These are phyloP conservation scores for Panulirus ornatus DNA, from an alignment of 1,140 invertebrate genomes.

Conservation along the genomic window DNA sequence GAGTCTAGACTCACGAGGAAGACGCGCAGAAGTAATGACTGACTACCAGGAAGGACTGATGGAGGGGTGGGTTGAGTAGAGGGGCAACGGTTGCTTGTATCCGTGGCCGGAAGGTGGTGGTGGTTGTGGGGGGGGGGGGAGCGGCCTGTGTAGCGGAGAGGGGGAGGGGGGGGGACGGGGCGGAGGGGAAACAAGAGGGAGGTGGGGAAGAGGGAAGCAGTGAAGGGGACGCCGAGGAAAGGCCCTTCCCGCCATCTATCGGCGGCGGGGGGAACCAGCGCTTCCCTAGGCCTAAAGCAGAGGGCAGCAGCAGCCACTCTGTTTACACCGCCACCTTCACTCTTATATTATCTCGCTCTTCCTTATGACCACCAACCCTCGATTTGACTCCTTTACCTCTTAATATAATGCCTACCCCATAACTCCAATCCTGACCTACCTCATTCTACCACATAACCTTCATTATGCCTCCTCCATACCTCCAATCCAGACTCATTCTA, in stretches of 20 bases:
- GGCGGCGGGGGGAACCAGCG: background rate
- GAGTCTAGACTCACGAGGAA: too few relatives aligned
- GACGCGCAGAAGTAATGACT: too few relatives aligned
- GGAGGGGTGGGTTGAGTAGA: too few relatives aligned
- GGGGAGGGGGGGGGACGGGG: background rate
- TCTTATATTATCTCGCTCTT: background rate
- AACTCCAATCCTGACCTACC: too few relatives aligned
- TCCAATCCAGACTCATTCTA: too few relatives aligned
- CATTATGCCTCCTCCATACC: background rate
- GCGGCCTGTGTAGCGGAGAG: background rate
- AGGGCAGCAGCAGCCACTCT: constrained; percentile 38
- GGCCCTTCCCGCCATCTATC: constrained; percentile 2
- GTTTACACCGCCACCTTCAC: background rate
- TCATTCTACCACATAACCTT: background rate
- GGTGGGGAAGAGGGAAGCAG: background rate
- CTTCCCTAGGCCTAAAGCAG: constrained; percentile 37
- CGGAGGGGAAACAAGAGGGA: background rate
- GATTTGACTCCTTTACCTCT: background rate
- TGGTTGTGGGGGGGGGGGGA: background rate
- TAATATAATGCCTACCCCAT: background rate
- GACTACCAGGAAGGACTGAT: too few relatives aligned
- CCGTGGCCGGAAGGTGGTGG: background rate
- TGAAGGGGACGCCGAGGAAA: background rate
- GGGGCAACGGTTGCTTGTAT: constrained; percentile 12
- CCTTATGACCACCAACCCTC: background rate